Percentiles rank a stretch among this genome's conserved stretches.
Conservation (phyloP, 92 coral and sea anemone genomes). For the Actinernus sp. region DNA sequence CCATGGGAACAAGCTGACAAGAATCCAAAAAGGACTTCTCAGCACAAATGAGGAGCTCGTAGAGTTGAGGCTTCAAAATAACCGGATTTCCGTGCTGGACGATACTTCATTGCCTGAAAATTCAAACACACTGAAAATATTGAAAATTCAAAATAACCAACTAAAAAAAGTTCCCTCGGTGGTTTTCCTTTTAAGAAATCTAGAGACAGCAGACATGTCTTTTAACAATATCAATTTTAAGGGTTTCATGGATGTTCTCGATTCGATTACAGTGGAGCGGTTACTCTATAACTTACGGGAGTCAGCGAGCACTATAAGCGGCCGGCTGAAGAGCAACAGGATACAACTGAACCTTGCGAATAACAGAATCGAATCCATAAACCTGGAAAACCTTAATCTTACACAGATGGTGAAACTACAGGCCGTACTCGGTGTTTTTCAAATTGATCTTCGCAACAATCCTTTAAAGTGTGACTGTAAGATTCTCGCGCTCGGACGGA, state of each 20-base stretch:
- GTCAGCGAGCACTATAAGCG: slow-evolving; percentile 9
- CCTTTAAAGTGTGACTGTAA: slow-evolving; percentile 69
- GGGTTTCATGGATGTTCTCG: slow-evolving; percentile 16
- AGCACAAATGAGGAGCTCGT: slow-evolving; percentile 16
- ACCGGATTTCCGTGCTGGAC: slow-evolving; percentile 27
- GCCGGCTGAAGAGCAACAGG: slow-evolving; percentile 17
- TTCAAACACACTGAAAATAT: slow-evolving; percentile 42
- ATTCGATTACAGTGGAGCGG: slow-evolving; percentile 15
- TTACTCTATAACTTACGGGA: slow-evolving; percentile 41
- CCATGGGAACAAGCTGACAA: slow-evolving; percentile 30
- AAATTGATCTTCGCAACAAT: slow-evolving; percentile 62
- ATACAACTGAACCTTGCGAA: slow-evolving; percentile 38
- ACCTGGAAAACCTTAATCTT: slow-evolving; percentile 22
- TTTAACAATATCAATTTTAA: slow-evolving; percentile 37
- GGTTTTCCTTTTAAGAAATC: slow-evolving; percentile 30
- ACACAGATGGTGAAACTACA: slow-evolving; percentile 25
- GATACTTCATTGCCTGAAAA: slow-evolving; percentile 46
- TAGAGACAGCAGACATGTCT: slow-evolving; percentile 34
- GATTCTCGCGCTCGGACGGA: slow-evolving; percentile 9
- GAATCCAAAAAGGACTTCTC: slow-evolving; percentile 25
- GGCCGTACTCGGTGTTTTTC: slow-evolving; percentile 40
- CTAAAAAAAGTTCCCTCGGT: slow-evolving; percentile 42
- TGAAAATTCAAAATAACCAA: slow-evolving; percentile 46
- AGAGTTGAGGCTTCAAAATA: slow-evolving; percentile 55
- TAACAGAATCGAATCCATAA: slow-evolving; percentile 43